Evolutionary conservation across 2,888 invertebrate species (phyloP), one percentile per base, ranked within the genome.

Genomic region (Scaptomyza polygonia): DNA sequence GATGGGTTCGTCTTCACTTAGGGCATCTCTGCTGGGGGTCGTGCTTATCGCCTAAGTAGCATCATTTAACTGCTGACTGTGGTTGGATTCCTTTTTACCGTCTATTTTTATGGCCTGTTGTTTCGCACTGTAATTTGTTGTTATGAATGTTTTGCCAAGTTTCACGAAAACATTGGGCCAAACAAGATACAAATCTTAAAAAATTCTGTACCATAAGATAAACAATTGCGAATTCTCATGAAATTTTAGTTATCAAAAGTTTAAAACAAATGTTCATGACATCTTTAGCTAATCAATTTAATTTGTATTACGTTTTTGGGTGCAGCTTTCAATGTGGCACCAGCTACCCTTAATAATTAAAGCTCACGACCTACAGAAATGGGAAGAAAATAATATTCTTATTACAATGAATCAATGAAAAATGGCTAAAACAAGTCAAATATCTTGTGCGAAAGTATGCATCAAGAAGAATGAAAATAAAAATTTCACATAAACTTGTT

Each of bases 11-110:
- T 64, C 57, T 59, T 53, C 66, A 39, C 34, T 44, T 53, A 29
- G 45, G 65, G 43, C 56, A 21, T 40, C 39, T 18, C 57, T 44
- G 57, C 67, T 79, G 66, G 74, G 63, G 69, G 63, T 72, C 65
- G 58, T 67, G 49, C 88, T 83, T 83, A 83, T 83, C 83, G 70
- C 52, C 63, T 72, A 86, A 83, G 83, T 88, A 84, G 79, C 86
- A 88, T 88, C 86, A 83, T 79, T 84, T 86, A 80, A 88, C 88
- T 77, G 84, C 80, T 73, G 86, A 65, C 79, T 85, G 72, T 57
- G 81, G 85, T 72, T 58, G 64, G 56, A 66, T 72, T 79, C 64
- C 64, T 40, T 58, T 68, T 59, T 56, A 29, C 39, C 54, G 52
- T 58, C 48, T 57, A 62, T 34, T 58, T 67, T 70, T 58, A 71